These are phyloP conservation scores for Falco concolor DNA, from an alignment of 2,797 vertebrate genomes.

Conservation along the genomic window DNA sequence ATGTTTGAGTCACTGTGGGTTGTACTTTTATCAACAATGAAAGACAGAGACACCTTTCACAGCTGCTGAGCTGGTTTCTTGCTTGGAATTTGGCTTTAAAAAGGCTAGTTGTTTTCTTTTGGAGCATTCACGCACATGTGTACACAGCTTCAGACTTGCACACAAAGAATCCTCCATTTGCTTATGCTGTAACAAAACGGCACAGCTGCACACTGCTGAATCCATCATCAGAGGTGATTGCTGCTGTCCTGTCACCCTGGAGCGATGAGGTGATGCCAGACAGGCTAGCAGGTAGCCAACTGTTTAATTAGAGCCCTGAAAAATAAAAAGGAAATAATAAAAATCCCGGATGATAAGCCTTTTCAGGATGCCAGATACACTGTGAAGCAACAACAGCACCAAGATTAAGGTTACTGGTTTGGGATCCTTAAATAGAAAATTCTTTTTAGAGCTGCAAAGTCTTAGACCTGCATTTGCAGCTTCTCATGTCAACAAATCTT, in stretches of 20 bases:
- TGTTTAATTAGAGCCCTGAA: not conserved
- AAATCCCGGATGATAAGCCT: accelerated
- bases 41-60: conserved; percentile 1
- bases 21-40: not conserved
- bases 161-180: conserved; percentile 3
- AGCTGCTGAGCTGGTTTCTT: not conserved
- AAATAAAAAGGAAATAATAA: not conserved
- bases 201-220: not conserved
- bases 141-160: not conserved
- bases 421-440: not conserved
- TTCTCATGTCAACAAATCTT: not conserved
- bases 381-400: not conserved
- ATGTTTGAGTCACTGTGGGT: not conserved
- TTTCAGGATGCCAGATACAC: not conserved
- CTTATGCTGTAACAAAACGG: not conserved
- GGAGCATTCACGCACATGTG: not conserved
- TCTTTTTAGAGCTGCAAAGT: not conserved
- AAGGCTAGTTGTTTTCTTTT: conserved; percentile 22
- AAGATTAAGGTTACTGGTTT: not conserved
- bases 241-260: not conserved
- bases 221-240: not conserved
- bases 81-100: conserved; percentile 18
- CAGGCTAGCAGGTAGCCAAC: not conserved
- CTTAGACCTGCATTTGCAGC: not conserved
- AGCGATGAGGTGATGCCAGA: not conserved